Evolutionary conservation across 2,113 vertebrate species (phyloP).

Genomic region (Caranx melampygus): DNA sequence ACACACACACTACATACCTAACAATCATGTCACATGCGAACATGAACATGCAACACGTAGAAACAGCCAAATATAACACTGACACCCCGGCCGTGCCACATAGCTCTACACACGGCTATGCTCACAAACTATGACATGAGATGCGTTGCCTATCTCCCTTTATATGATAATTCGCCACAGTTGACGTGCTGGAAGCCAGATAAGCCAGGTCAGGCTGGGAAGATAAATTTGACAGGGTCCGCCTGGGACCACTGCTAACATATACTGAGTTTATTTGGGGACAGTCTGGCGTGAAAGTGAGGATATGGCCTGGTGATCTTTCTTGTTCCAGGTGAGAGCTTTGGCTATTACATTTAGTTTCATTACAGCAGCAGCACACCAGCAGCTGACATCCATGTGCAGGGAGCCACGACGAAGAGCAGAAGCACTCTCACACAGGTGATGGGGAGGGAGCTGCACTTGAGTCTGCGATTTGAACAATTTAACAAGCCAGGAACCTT

Average conservation of each 20-base stretch:
- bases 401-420: conserved; percentile 17
- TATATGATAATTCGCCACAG: conserved; percentile 70
- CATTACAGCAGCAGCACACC: conserved; percentile 59
- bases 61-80: conserved; percentile 14
- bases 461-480: conserved; percentile 12
- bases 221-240: conserved; percentile 71
- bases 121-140: conserved; percentile 41
- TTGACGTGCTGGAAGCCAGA: conserved; percentile 61
- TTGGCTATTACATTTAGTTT: conserved; percentile 65
- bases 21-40: conserved; percentile 19
- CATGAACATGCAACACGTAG: background rate
- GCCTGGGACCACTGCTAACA: conserved; percentile 49
- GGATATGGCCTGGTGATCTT: conserved; percentile 67
- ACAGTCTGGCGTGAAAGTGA: conserved; percentile 68
- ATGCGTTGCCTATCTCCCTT: conserved; percentile 54
- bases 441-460: conserved; percentile 6
- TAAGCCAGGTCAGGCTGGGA: conserved; percentile 58
- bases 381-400: conserved; percentile 46
- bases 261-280: conserved; percentile 72
- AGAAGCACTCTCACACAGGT: conserved; percentile 24
- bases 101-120: conserved; percentile 6
- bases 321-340: conserved; percentile 70
- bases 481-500: background rate
- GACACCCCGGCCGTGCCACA: conserved; percentile 1
- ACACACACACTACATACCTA: background rate